Evolutionary conservation across 2,888 invertebrate genomes (phyloP).

Genomic region (Dasypogon diadema): DNA sequence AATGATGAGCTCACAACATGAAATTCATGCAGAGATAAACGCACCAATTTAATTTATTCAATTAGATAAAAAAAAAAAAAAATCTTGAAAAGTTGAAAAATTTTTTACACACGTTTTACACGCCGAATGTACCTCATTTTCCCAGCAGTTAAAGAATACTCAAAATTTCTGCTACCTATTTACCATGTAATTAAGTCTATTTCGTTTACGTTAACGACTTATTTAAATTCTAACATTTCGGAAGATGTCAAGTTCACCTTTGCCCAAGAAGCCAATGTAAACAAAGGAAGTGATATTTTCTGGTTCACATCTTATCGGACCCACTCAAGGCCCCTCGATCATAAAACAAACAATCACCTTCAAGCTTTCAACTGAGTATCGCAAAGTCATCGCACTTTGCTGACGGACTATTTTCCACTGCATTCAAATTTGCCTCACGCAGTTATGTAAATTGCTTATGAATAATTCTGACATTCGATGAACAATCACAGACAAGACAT

Average conservation of each 20-base stretch:
- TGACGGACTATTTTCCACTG: conserved; percentile 18
- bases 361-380: conserved; percentile 40
- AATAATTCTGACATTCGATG: conserved; percentile 55
- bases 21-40: no score
- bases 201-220: conserved; percentile 25
- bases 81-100: no score
- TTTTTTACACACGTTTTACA: no score
- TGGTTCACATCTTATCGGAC: conserved; percentile 42
- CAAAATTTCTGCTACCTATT: neutral
- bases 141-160: neutral
- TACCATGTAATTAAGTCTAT: conserved; percentile 34
- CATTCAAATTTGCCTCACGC: conserved; percentile 52
- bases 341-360: conserved; percentile 54
- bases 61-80: no score
- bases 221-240: conserved; percentile 23
- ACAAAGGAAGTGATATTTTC: conserved; percentile 40
- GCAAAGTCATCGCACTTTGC: conserved; percentile 51
- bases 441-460: conserved; percentile 56
- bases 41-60: no score
- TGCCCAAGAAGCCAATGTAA: conserved; percentile 17
- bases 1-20: no score
- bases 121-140: neutral
- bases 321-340: conserved; percentile 43
- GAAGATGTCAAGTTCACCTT: conserved; percentile 5
- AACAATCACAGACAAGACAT: conserved; percentile 55